Base-by-base conservation (phyloP, 1,140 invertebrate genomes). In the Saccostrea cuccullata region DNA sequence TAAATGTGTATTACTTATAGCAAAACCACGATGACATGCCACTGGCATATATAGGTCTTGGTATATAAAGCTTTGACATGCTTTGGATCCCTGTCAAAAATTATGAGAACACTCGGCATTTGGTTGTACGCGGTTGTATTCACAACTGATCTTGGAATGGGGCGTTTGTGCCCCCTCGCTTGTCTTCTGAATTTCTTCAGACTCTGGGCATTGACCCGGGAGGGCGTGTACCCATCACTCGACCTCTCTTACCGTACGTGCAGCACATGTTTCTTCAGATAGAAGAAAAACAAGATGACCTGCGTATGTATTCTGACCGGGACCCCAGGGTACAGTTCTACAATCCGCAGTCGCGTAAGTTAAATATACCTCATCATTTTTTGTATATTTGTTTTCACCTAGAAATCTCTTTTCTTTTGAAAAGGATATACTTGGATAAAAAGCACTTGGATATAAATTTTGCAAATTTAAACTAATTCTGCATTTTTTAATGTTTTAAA, bases 61-160 rank as follows among this genome's bases (percentile, higher is more conserved):
- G 70, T 77, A 77, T 77, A 77, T 77, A 77, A 36, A 36, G 70
- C 23, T 77, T 30, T 77, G 70, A 77, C 70, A 77, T 11, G 26
- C 30, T 26, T 26, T 17, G 26, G 20, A 9, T 2, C 13, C 11
- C 12, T 26, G 9, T 36, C 26, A 30, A 15, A 36, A 77, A 77
- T 30, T 15, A 77, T 77, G 70, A 40, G 23, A 11, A 30, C 23
- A 77, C 13, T 23, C 15, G 26, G 15, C 23, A 15, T 30, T 77
- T 77, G 26, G 26, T 36, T 77, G 26, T 77, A 26, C 26, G 9
- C 30, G 23, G 23, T 30, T 26, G 70, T 30, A 15, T 30, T 77
- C 13, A 13, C 26, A 13, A 17, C 26, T 30, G 70, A 13, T 30
- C 8, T 73, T 26, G 23, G 70, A 9, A 15, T 15, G 70, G 26